Conservation (phyloP, 2,797 vertebrate species). For the Dermochelys coriacea region DNA sequence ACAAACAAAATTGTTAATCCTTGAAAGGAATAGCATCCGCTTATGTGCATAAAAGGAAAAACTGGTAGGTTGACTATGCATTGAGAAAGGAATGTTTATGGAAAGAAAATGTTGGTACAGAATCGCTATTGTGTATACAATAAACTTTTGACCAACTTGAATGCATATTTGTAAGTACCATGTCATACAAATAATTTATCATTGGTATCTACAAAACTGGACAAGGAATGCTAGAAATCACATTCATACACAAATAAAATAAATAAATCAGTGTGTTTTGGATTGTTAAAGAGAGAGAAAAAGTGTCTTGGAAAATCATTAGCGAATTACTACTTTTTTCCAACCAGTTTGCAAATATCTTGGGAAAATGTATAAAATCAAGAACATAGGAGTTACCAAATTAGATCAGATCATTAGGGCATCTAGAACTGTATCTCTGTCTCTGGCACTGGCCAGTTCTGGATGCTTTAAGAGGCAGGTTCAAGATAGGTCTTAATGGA, state of each 20-base stretch:
- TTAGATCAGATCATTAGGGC: not conserved
- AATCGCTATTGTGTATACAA: not conserved
- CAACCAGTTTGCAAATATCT: not conserved
- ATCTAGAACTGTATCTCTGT: not conserved
- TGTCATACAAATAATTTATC: conserved; percentile 35
- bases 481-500: not conserved
- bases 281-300: not conserved
- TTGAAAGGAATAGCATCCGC: conserved; percentile 3
- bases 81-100: conserved; percentile 23
- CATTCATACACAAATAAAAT: not conserved
- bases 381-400: not conserved
- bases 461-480: not conserved
- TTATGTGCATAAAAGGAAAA: conserved; percentile 9
- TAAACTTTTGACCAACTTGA: not conserved
- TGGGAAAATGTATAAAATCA: not conserved
- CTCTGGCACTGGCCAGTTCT: not conserved
- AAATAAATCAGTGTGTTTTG: too few relatives aligned
- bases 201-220: conserved; percentile 9
- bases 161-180: not conserved
- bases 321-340: not conserved
- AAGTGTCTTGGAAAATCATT: not conserved
- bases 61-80: not conserved
- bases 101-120: conserved; percentile 14
- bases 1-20: conserved; percentile 34
- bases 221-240: conserved; percentile 13